These are phyloP conservation scores for Orchestes rusci DNA, from an alignment of 2,888 invertebrate species.

Conservation along the genomic window DNA sequence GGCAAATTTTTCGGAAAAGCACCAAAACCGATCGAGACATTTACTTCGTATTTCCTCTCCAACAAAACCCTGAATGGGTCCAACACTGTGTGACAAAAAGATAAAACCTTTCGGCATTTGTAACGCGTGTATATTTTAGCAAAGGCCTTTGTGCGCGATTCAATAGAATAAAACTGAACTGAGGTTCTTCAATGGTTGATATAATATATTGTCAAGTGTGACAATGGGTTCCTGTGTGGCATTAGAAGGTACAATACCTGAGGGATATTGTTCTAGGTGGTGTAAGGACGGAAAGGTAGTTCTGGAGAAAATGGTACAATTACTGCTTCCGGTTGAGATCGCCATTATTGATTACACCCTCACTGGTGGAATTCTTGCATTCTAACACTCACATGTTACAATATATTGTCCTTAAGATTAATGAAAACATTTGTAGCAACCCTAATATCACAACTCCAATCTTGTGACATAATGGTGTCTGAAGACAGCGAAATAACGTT, in stretches of 20 bases:
- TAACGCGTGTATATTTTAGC: conserved; percentile 47
- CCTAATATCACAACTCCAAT: no score
- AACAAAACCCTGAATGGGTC: conserved; percentile 43
- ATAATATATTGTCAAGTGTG: conserved; percentile 46
- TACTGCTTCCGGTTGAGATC: conserved; percentile 14
- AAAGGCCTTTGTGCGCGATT: conserved; percentile 20
- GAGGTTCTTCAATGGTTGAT: conserved; percentile 42
- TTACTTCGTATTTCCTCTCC: conserved; percentile 43
- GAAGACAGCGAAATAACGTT: no score
- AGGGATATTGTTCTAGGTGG: conserved; percentile 6
- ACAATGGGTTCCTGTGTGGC: conserved; percentile 43
- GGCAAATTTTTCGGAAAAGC: conserved; percentile 39
- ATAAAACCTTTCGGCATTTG: conserved; percentile 45
- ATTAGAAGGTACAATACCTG: conserved; percentile 32
- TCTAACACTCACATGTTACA: no score
- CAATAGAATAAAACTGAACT: conserved; percentile 43
- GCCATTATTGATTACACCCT: no score
- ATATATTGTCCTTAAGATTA: no score
- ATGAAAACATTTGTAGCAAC: no score
- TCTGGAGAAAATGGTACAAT: conserved; percentile 11
- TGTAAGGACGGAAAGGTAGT: conserved; percentile 9
- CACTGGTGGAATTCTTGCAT: no score
- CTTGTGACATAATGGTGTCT: no score
- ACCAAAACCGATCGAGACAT: conserved; percentile 37
- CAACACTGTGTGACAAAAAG: conserved; percentile 40